Evolutionary conservation across 2,797 vertebrate species (phyloP).

Genomic region (Petrocephalus sullivani): DNA sequence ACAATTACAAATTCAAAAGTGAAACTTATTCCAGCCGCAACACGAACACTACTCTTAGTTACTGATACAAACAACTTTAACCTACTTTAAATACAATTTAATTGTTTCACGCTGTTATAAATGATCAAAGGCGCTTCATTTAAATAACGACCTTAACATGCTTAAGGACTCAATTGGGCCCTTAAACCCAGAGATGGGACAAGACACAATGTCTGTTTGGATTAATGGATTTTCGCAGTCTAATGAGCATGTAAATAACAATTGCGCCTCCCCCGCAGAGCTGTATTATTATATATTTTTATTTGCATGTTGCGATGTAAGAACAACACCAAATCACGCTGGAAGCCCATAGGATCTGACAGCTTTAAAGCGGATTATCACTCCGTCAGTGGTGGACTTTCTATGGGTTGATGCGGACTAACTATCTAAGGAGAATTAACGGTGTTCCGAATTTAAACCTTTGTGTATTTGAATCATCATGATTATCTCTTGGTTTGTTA

Average conservation of each 20-base stretch:
- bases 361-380: neutral
- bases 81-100: slow-evolving; percentile 3
- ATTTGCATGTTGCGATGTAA: neutral
- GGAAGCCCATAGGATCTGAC: neutral
- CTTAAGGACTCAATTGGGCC: neutral
- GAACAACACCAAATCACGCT: neutral
- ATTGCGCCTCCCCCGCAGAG: neutral
- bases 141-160: neutral
- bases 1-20: neutral
- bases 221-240: neutral
- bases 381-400: neutral
- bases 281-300: neutral
- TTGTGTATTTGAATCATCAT: neutral
- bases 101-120: neutral
- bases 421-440: neutral
- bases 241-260: neutral
- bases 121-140: neutral
- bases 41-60: neutral
- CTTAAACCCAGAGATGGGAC: neutral
- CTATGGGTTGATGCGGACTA: neutral
- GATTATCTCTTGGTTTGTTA: neutral
- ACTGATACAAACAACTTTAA: neutral
- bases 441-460: neutral
- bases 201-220: neutral
- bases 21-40: neutral